phyloP scores from a whole-genome alignment of 1,140 invertebrate genomes.

The Dendroctonus valens region DNA sequence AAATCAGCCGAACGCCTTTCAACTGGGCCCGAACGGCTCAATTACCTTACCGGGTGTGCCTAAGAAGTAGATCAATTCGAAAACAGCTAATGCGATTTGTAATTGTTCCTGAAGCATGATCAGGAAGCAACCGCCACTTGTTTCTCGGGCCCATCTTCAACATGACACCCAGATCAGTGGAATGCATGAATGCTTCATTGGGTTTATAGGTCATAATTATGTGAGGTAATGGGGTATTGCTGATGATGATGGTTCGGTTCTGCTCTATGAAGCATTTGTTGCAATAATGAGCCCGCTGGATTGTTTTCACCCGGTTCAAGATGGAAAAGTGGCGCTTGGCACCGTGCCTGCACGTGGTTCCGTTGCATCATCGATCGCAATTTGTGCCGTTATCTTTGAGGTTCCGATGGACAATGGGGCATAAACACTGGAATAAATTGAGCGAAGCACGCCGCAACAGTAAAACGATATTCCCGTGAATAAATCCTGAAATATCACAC shows the following conservation, averaged over 20 bases:
- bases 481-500: background rate
- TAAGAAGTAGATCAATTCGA: no score
- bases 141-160: no score
- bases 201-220: slow-evolving; percentile 9
- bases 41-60: no score
- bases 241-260: background rate
- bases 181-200: background rate
- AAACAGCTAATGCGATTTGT: no score
- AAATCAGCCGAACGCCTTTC: no score
- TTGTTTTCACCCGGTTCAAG: background rate
- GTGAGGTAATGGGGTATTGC: background rate
- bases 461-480: background rate
- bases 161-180: no score
- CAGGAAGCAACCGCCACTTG: no score
- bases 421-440: slow-evolving; percentile 10
- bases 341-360: slow-evolving; percentile 20
- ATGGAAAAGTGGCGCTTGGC: no score
- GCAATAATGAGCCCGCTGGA: background rate
- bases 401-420: background rate
- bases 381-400: slow-evolving; percentile 16
- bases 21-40: no score
- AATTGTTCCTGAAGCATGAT: no score
- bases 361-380: slow-evolving; percentile 25
- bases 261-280: background rate
- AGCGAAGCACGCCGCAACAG: slow-evolving; percentile 3